These are phyloP conservation scores for Oscheius onirici DNA, from an alignment of 2,888 invertebrate genomes.

Conservation along the genomic window DNA sequence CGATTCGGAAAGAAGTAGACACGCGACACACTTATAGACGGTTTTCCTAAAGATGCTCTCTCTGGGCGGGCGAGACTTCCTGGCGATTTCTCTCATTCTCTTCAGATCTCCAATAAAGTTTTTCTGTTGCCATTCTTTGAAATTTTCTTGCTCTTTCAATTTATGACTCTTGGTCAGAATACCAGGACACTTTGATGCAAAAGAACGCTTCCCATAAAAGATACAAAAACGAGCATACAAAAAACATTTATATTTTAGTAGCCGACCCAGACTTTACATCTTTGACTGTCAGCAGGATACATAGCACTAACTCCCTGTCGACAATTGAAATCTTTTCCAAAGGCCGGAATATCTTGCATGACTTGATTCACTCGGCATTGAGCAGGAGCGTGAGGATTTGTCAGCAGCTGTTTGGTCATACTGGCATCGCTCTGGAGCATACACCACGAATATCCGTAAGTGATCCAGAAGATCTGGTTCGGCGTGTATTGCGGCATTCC, in stretches of 20 bases:
- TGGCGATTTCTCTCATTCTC: constrained; percentile 16
- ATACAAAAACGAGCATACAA: too few relatives aligned
- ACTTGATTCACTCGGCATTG: constrained; percentile 64
- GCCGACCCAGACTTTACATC: constrained; percentile 69
- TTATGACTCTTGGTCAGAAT: too few relatives aligned
- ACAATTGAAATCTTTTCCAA: constrained; percentile 64
- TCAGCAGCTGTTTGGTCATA: constrained; percentile 58
- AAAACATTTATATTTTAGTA: neutral
- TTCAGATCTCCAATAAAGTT: constrained; percentile 30
- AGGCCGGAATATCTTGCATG: constrained; percentile 65
- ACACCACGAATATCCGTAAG: constrained; percentile 66
- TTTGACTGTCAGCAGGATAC: constrained; percentile 49
- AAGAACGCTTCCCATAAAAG: too few relatives aligned
- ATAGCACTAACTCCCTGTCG: constrained; percentile 43
- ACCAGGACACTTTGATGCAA: too few relatives aligned
- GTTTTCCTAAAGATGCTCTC: constrained; percentile 24
- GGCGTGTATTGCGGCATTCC: constrained; percentile 61
- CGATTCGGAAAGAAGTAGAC: constrained; percentile 51
- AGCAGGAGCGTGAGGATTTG: constrained; percentile 65
- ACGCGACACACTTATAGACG: neutral
- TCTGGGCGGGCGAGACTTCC: constrained; percentile 26
- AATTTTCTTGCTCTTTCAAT: too few relatives aligned
- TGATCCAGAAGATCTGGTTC: constrained; percentile 70
- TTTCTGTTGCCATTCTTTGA: constrained; percentile 20
- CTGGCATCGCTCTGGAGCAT: constrained; percentile 54